Base-by-base conservation (phyloP, 2,797 vertebrate genomes). In the Enteromius afrohamiltoni region DNA sequence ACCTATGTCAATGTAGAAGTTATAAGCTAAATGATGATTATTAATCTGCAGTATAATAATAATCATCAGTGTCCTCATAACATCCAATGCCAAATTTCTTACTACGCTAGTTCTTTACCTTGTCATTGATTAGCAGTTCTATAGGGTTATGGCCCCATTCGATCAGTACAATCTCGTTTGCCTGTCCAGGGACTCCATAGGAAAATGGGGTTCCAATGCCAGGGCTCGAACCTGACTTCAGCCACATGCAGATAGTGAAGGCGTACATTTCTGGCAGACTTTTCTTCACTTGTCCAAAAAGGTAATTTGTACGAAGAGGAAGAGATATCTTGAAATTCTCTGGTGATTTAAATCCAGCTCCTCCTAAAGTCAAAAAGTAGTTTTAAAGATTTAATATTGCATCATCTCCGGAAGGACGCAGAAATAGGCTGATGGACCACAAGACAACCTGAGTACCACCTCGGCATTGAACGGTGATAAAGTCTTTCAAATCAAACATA, bases 71-170 rank as follows among this genome's bases (percentile, higher is more conserved):
- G n/a, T 14, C 26, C 19, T 73, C 26, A 65, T 31, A 42, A 14
- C 17, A 40, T 47, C n/a, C 11, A 31, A n/a, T 65, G 19, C 1
- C 19, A 69, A 80, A 19, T 16, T 67, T 55, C 3, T 21, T 47
- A 62, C n/a, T 31, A 51, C n/a, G 8, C 16, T 0, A 8, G 2
- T 64, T 68, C 10, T 51, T 51, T 90, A 96, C 96, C 95, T 96
- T 97, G 85, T 97, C 96, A 0, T 97, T 97, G 88, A 97, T 95
- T 29, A 97, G 92, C 67, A 97, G 93, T 75, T 97, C 96, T 0
- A 96, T 96, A 37, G 96, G 96, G 84, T 96, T 96, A 86, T 96
- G 96, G 0, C 95, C 96, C 96, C 96, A 97, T 51, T 97, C 96
- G 3, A 97, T 97, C 64, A 97, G 93, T 75, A 97, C 96, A 0